phyloP scores from a whole-genome alignment of 2,888 invertebrate genomes.

The Cheilosia impressa region DNA sequence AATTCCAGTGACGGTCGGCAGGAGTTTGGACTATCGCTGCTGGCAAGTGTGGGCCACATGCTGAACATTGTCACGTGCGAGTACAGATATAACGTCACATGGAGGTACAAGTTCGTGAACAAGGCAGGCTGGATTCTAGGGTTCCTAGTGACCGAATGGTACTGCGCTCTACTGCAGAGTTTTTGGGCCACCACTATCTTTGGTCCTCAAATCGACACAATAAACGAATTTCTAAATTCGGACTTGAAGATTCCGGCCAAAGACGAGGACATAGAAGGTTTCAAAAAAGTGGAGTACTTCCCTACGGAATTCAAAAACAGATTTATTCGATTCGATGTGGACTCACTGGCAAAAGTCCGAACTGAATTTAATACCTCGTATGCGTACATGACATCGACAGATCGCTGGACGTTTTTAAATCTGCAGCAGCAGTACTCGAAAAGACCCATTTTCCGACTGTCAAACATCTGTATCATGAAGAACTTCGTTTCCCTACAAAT shows the following conservation, averaged over 20 bases:
- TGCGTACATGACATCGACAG: constrained; percentile 78
- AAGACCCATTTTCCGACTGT: constrained; percentile 78
- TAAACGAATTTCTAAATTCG: constrained; percentile 78
- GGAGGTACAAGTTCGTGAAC: constrained; percentile 30
- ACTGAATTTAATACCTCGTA: constrained; percentile 77
- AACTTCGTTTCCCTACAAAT: constrained; percentile 79
- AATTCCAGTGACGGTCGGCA: neutral
- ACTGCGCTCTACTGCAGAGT: constrained; percentile 33
- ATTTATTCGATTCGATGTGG: constrained; percentile 68
- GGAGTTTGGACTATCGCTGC: constrained; percentile 26
- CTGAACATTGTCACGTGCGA: constrained; percentile 9
- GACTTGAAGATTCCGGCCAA: constrained; percentile 77
- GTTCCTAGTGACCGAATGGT: constrained; percentile 25
- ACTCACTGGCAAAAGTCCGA: constrained; percentile 76
- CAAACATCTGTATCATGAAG: constrained; percentile 79
- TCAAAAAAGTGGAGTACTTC: constrained; percentile 51
- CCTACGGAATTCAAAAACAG: constrained; percentile 75
- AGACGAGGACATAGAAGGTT: constrained; percentile 74
- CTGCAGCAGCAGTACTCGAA: constrained; percentile 77
- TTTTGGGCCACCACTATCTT: constrained; percentile 31
- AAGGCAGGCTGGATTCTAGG: constrained; percentile 15
- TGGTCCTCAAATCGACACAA: constrained; percentile 76
- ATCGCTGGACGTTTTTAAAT: constrained; percentile 80
- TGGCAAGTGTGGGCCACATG: constrained; percentile 28
- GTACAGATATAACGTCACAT: neutral